These are phyloP conservation scores for Trissolcus basalis DNA, from an alignment of 1,140 invertebrate species.

Conservation along the genomic window DNA sequence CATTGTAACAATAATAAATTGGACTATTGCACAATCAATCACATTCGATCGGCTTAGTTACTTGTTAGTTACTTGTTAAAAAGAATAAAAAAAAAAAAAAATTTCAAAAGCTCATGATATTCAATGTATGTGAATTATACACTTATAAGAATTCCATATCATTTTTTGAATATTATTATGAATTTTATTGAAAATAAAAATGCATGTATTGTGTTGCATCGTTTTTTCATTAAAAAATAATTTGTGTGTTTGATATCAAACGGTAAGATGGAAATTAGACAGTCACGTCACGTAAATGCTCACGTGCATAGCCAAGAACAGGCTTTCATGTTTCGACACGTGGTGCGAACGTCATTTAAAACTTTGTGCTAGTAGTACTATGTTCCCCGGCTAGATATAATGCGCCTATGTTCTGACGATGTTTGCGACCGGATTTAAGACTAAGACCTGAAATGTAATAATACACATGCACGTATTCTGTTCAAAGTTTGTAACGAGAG, in stretches of 20 bases:
- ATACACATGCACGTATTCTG: conserved; percentile 60
- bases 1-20: conserved; percentile 49
- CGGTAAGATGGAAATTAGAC: conserved; percentile 39
- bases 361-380: conserved; percentile 46
- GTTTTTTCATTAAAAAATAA: conserved; percentile 32
- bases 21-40: conserved; percentile 50
- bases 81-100: too few relatives aligned
- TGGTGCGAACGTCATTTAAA: conserved; percentile 60
- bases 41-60: too few relatives aligned
- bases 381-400: conserved; percentile 45
- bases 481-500: conserved; percentile 61
- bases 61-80: too few relatives aligned
- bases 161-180: too few relatives aligned
- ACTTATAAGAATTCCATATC: too few relatives aligned
- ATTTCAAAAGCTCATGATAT: too few relatives aligned
- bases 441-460: conserved; percentile 60
- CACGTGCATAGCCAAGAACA: conserved; percentile 44
- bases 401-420: conserved; percentile 56
- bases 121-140: too few relatives aligned
- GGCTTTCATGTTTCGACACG: conserved; percentile 56
- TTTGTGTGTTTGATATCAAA: conserved; percentile 39
- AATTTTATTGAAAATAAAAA: too few relatives aligned
- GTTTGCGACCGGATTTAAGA: conserved; percentile 60
- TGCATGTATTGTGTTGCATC: too few relatives aligned
- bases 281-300: conserved; percentile 36